Percentiles rank a stretch among this genome's conserved stretches.
These are phyloP conservation scores for Meganola albula DNA, from an alignment of 2,888 invertebrate genomes.

Conservation along the genomic window DNA sequence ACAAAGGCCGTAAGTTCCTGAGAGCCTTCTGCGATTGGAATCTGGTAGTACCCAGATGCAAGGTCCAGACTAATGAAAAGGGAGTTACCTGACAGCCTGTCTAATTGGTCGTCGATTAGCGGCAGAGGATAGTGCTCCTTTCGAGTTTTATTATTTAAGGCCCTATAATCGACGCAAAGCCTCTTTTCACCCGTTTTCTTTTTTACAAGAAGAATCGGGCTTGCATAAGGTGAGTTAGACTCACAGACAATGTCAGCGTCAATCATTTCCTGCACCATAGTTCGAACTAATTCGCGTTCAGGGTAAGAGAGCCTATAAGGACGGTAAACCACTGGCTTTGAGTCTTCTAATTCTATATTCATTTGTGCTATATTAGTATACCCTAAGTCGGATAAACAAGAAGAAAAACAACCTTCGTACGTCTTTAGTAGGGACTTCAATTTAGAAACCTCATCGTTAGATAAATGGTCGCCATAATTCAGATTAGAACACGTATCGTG, in stretches of 20 bases:
- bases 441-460: no score
- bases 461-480: no score
- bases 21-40: neutral
- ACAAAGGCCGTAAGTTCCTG: neutral
- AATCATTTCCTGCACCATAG: neutral
- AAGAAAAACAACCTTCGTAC: constrained; percentile 2
- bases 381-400: neutral
- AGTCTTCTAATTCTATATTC: constrained; percentile 1
- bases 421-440: no score
- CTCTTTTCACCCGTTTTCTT: constrained; percentile 3
- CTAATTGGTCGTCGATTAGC: neutral
- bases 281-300: neutral
- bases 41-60: neutral
- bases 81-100: neutral
- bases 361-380: constrained; percentile 1
- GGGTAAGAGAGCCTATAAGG: neutral
- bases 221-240: constrained; percentile 1
- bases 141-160: constrained; percentile 1
- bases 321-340: constrained; percentile 2
- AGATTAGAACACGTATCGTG: no score
- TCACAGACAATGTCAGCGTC: neutral
- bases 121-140: constrained; percentile 1
- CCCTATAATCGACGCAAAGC: constrained; percentile 2
- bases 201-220: constrained; percentile 1
- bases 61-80: neutral